Conservation (phyloP, 2,888 invertebrate genomes). For the Drosophila lacicola region DNA sequence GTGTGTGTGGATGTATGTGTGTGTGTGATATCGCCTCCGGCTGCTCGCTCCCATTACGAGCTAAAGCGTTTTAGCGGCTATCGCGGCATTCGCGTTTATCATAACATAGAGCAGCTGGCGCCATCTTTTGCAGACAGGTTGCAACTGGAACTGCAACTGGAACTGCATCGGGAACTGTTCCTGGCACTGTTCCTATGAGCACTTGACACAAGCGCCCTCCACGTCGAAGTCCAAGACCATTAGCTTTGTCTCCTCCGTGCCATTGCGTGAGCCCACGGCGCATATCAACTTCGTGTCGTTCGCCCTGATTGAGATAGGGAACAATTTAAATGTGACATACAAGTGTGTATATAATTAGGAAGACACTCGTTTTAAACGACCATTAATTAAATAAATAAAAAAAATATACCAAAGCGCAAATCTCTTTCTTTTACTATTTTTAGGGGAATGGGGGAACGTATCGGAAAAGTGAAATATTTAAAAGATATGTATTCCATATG, state of each 20-base stretch:
- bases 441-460: too few relatives aligned
- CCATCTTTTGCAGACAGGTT: constrained; percentile 17
- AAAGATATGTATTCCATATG: too few relatives aligned
- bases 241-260: constrained; percentile 99
- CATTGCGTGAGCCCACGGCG: constrained; percentile 99
- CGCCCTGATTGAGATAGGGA: constrained; percentile 86
- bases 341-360: neutral
- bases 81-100: constrained; percentile 46
- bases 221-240: constrained; percentile 98
- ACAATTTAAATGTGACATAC: neutral
- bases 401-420: too few relatives aligned
- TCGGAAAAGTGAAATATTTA: too few relatives aligned
- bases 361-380: too few relatives aligned
- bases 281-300: constrained; percentile 98
- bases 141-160: constrained; percentile 29
- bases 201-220: constrained; percentile 89
- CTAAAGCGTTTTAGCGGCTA: constrained; percentile 23
- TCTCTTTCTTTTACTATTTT: too few relatives aligned
- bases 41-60: constrained; percentile 23
- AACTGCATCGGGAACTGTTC: constrained; percentile 23
- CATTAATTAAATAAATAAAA: too few relatives aligned
- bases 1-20: constrained; percentile 23
- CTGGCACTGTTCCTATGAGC: constrained; percentile 84
- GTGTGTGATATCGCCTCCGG: constrained; percentile 41
- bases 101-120: constrained; percentile 45